phyloP scores from a whole-genome alignment of 2,797 vertebrate genomes.

The Pitangus sulphuratus region DNA sequence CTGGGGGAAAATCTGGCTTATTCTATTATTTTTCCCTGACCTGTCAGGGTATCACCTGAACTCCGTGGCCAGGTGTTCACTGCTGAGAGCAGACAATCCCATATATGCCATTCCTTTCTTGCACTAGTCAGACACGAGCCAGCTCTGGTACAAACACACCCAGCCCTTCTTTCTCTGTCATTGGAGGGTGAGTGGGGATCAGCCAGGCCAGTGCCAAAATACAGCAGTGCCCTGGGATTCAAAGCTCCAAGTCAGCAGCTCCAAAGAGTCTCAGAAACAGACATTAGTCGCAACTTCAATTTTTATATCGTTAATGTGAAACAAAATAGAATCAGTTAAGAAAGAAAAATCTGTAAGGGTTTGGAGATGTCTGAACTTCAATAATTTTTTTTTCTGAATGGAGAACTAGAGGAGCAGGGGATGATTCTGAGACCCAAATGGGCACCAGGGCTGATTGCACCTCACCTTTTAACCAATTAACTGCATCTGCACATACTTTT shows the following conservation, averaged over 20 bases:
- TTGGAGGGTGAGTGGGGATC: not conserved
- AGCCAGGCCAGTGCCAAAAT: not conserved
- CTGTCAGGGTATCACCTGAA: not conserved
- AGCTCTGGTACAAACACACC: not conserved
- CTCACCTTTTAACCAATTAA: not conserved
- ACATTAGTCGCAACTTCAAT: not conserved
- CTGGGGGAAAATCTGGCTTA: not conserved
- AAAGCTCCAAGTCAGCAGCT: not conserved
- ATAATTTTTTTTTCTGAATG: not conserved
- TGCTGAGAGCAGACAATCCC: not conserved
- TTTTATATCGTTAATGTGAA: accelerated
- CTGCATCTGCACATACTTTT: not conserved
- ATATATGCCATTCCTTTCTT: not conserved
- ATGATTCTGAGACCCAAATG: not conserved
- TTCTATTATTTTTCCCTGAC: not conserved
- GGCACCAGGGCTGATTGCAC: not conserved
- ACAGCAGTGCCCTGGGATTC: not conserved
- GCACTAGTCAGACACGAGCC: not conserved
- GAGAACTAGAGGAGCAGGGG: not conserved
- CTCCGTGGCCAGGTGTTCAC: not conserved
- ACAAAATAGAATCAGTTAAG: not conserved
- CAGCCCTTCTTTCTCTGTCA: not conserved
- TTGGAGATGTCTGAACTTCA: not conserved
- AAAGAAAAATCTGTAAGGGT: not conserved
- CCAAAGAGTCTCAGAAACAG: not conserved